phyloP scores from a whole-genome alignment of 2,797 vertebrate species.

The Microctenopoma stevenorrisi region DNA sequence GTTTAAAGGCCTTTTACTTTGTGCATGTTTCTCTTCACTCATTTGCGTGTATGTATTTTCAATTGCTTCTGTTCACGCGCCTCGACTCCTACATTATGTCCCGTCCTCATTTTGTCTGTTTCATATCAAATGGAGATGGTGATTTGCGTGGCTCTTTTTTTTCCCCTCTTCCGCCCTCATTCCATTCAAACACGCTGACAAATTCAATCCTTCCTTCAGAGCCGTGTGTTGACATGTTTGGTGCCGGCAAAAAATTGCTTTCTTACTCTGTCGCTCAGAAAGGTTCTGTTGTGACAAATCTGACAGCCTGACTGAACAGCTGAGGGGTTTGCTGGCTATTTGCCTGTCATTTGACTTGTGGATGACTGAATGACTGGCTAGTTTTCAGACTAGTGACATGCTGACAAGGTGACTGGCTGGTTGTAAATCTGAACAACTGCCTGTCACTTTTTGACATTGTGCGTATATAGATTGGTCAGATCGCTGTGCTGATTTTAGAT shows the following conservation, averaged over 20 bases:
- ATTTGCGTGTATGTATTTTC: background rate
- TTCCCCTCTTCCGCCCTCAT: slow-evolving; percentile 28
- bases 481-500: background rate
- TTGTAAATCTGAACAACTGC: slow-evolving; percentile 32
- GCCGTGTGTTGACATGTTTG: slow-evolving; percentile 7
- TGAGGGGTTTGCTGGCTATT: slow-evolving; percentile 49
- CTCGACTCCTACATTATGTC: slow-evolving; percentile 16
- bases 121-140: slow-evolving; percentile 9
- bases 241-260: slow-evolving; percentile 34
- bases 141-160: slow-evolving; percentile 13
- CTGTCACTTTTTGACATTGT: background rate
- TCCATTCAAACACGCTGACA: slow-evolving; percentile 49
- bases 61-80: background rate
- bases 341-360: slow-evolving; percentile 40
- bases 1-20: slow-evolving; percentile 14
- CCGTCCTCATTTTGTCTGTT: slow-evolving; percentile 19
- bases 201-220: slow-evolving; percentile 37
- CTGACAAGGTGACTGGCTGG: slow-evolving; percentile 34
- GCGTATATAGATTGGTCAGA: background rate
- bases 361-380: slow-evolving; percentile 40
- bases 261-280: slow-evolving; percentile 29
- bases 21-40: background rate
- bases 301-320: slow-evolving; percentile 59
- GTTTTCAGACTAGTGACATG: slow-evolving; percentile 40
- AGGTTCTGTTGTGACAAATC: slow-evolving; percentile 59